A percentile compares a stretch with the other conserved stretches of the same genome.
Conservation (phyloP, 2,113 vertebrate species). For the Lepidothrix coronata region DNA sequence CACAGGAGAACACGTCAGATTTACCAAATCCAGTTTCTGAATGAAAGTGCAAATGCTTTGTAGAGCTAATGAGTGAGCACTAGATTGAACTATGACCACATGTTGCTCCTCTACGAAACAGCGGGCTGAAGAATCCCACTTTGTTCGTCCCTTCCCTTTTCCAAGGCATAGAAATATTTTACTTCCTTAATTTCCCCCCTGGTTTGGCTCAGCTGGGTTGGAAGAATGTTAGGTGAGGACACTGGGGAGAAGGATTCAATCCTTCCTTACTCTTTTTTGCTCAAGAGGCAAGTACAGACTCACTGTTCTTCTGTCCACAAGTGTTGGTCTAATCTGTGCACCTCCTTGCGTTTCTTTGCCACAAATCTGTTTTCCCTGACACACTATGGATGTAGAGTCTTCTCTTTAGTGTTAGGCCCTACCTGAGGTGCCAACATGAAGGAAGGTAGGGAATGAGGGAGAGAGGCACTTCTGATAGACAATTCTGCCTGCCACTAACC, state of each 20-base stretch:
- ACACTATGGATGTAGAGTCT: neutral
- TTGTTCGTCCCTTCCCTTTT: neutral
- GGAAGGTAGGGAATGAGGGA: neutral
- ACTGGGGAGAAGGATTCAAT: neutral
- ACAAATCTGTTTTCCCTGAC: neutral
- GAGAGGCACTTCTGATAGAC: neutral
- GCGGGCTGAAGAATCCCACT: neutral
- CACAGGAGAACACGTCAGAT: neutral
- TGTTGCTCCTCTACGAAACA: neutral
- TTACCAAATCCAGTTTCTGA: conserved; percentile 16
- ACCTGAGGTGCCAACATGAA: neutral
- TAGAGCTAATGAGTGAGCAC: neutral
- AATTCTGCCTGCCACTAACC: neutral
- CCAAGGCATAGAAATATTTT: neutral
- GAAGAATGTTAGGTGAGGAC: neutral
- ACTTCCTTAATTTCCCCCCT: neutral
- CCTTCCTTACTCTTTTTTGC: neutral
- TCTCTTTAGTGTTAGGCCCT: neutral
- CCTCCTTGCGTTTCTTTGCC: neutral
- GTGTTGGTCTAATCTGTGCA: neutral
- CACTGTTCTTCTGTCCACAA: neutral
- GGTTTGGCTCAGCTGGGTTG: neutral
- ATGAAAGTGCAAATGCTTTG: neutral
- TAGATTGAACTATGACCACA: neutral
- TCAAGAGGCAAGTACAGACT: neutral